phyloP scores from a whole-genome alignment of 1,140 invertebrate genomes.

The Teleopsis dalmanni region DNA sequence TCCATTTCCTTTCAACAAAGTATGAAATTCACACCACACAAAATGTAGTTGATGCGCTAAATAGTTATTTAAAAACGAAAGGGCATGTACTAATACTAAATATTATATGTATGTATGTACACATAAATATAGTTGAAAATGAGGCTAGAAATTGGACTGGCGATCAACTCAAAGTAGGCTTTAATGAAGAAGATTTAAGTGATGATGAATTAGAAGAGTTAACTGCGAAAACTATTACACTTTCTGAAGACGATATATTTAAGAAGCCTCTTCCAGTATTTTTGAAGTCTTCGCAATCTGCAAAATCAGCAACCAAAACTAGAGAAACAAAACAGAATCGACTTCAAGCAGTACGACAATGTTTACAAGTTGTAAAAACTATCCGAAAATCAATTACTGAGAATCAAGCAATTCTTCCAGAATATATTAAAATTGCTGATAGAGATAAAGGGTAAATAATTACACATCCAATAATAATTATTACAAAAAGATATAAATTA shows the following conservation, averaged over 20 bases:
- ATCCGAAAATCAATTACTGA: slow-evolving; percentile 25
- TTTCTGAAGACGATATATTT: too few relatives aligned
- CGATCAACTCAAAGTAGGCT: slow-evolving; percentile 26
- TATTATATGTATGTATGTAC: slow-evolving; percentile 55
- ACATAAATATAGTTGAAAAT: slow-evolving; percentile 49
- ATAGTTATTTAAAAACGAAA: slow-evolving; percentile 56
- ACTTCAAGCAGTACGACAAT: slow-evolving; percentile 20
- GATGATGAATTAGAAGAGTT: neutral
- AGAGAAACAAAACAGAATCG: too few relatives aligned
- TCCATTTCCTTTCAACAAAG: slow-evolving; percentile 46
- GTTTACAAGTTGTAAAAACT: slow-evolving; percentile 21
- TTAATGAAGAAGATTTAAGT: slow-evolving; percentile 18
- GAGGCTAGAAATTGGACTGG: slow-evolving; percentile 36
- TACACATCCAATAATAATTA: too few relatives aligned
- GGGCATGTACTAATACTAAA: slow-evolving; percentile 62
- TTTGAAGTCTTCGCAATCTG: too few relatives aligned
- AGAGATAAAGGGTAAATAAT: slow-evolving; percentile 19
- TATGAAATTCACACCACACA: slow-evolving; percentile 60
- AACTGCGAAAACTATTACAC: slow-evolving; percentile 1
- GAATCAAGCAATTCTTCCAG: slow-evolving; percentile 24
- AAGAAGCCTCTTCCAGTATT: too few relatives aligned
- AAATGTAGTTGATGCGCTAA: slow-evolving; percentile 55
- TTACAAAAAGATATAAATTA: too few relatives aligned
- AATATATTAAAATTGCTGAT: slow-evolving; percentile 30
- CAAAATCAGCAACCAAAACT: too few relatives aligned